phyloP scores from a whole-genome alignment of 2,797 vertebrate species.

The Furcifer pardalis region DNA sequence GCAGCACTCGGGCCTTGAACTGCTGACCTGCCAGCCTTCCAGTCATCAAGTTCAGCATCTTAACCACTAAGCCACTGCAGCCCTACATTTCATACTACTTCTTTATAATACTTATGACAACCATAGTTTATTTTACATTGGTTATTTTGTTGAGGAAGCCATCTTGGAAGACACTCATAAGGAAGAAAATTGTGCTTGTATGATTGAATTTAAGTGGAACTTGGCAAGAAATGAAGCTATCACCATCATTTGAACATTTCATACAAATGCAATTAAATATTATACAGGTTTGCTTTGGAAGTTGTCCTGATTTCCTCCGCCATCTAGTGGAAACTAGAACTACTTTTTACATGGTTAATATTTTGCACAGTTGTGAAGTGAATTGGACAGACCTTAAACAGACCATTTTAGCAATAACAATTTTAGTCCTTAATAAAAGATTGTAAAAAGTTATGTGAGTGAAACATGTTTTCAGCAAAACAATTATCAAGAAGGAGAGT shows the following conservation, averaged over 20 bases:
- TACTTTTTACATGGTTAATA: constrained; percentile 57
- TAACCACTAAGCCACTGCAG: too few relatives aligned
- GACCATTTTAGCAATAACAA: too few relatives aligned
- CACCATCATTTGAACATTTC: background rate
- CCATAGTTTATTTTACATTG: background rate
- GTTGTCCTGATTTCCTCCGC: constrained; percentile 72
- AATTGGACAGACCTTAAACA: background rate
- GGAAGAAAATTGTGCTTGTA: background rate
- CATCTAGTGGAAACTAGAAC: constrained; percentile 72
- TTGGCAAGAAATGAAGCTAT: constrained; percentile 17
- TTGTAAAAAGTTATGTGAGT: background rate
- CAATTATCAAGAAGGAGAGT: background rate
- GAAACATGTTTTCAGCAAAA: background rate
- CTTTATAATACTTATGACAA: background rate
- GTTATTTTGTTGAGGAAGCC: background rate
- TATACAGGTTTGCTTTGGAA: background rate
- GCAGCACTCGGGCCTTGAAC: too few relatives aligned
- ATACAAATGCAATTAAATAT: background rate
- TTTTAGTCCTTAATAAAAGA: background rate
- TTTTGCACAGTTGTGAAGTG: constrained; percentile 10
- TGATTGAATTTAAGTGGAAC: constrained; percentile 22
- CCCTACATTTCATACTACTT: background rate
- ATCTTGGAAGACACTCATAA: background rate
- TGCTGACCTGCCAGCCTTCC: too few relatives aligned
- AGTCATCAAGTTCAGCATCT: too few relatives aligned